Base-by-base conservation (phyloP, 2,888 invertebrate species). In the Zootermopsis nevadensis region DNA sequence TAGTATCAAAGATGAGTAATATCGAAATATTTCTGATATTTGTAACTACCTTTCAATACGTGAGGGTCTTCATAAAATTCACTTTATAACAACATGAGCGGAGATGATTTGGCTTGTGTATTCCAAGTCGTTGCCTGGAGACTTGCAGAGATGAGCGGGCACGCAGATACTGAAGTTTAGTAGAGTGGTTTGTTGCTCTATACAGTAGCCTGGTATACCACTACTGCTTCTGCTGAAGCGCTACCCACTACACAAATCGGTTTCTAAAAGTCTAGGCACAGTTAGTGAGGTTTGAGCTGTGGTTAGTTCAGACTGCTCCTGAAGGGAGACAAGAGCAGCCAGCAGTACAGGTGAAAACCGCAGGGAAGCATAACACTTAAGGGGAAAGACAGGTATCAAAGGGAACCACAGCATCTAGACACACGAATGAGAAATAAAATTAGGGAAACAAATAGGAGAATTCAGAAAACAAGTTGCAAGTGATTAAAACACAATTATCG, bases 151-250 rank as follows among this genome's bases (percentile, higher is more conserved):
- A 27, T 10, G 60, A n/a, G 60, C 24, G 15, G 60, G 27, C 60
- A 60, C 24, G 15, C 53, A 53, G 53, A 53, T 53, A 15, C 53
- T 53, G 53, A 19, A 38, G 38, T 38, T 38, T 38, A 38, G 38
- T n/a, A 12, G 67, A 33, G 33, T 31, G 31, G 74, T 22, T 38
- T 38, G 42, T 38, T 42, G 74, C n/a, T 24, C 74, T 38, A 38
- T 38, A 74, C 74, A 74, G 74, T 38, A n/a, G 74, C 24, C n/a
- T 24, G 74, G 74, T 74, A 74, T n/a, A 74, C 74, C 74, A 74
- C 74, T 24, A 7, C 69, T 10, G 27, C 69, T 31, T 15, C 67
- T 27, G 2, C 60, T 60, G 60, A 4, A 60, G 67, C 33, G 31
- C 72, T 72, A 33, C 72, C 72, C 31, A 24, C 72, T 72, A 33